Percentiles rank a stretch among this genome's conserved stretches.
phyloP scores from a whole-genome alignment of 92 coral and sea anemone genomes.

The Umimayanthus kanabou region DNA sequence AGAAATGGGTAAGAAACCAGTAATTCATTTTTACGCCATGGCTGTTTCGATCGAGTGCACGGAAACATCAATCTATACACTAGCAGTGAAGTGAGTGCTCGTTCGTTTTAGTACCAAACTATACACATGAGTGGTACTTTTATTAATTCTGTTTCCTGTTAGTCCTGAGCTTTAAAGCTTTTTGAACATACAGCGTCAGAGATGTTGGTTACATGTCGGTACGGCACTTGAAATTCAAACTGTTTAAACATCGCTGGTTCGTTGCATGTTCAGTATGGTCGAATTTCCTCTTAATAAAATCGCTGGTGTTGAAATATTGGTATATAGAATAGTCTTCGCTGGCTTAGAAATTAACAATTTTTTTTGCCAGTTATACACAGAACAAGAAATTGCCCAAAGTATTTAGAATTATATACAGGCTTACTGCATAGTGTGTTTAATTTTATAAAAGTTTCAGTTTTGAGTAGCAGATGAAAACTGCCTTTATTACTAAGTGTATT shows the following conservation, averaged over 20 bases:
- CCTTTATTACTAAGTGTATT: not conserved
- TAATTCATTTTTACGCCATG: not conserved
- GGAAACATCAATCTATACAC: no score
- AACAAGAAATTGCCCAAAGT: not conserved
- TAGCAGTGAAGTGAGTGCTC: not conserved
- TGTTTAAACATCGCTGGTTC: no score
- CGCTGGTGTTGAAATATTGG: not conserved
- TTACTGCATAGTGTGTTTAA: not conserved
- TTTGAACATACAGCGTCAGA: no score
- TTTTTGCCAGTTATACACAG: not conserved
- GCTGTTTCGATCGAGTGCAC: not conserved
- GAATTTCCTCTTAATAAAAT: no score
- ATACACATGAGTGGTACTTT: no score
- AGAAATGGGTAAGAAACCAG: slow-evolving; percentile 19
- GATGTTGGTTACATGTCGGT: no score
- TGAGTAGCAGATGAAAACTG: not conserved
- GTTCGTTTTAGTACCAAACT: not conserved
- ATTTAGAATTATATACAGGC: not conserved
- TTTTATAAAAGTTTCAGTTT: not conserved
- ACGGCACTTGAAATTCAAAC: no score
- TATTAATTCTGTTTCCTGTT: no score
- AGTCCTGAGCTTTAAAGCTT: no score
- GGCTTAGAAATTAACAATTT: no score
- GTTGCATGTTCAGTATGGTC: no score
- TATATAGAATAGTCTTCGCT: not conserved